phyloP scores from a whole-genome alignment of 92 coral and sea anemone species.

The Virgularia gustaviana region DNA sequence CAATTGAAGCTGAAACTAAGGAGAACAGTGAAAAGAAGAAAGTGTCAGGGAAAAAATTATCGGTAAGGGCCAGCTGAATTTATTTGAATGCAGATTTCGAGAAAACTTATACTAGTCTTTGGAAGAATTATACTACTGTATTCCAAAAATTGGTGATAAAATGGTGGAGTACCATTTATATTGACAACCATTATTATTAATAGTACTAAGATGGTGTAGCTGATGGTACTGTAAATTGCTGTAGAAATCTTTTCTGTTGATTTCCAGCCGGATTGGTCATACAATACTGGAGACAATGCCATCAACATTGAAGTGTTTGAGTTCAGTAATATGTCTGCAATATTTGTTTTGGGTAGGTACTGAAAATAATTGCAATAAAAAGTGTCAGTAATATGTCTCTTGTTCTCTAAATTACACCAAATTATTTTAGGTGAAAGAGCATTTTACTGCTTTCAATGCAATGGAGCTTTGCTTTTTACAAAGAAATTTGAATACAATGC shows the following conservation, averaged over 20 bases:
- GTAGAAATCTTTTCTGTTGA: conserved; percentile 3
- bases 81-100: neutral
- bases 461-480: conserved; percentile 89
- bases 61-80: conserved; percentile 58
- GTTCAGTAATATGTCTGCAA: conserved; percentile 65
- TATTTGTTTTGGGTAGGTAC: conserved; percentile 75
- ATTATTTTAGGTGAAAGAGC: conserved; percentile 82
- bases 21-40: conserved; percentile 83
- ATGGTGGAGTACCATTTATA: too few species aligned
- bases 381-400: neutral
- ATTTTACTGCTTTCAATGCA: conserved; percentile 79
- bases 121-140: too few species aligned
- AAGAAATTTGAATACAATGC: conserved; percentile 93
- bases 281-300: conserved; percentile 89
- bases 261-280: conserved; percentile 85
- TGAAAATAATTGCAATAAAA: neutral
- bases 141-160: too few species aligned
- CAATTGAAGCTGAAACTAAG: conserved; percentile 92
- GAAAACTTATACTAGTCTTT: neutral
- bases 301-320: conserved; percentile 68
- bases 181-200: too few species aligned
- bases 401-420: neutral
- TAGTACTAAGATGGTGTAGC: too few species aligned
- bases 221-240: too few species aligned
- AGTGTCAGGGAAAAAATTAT: conserved; percentile 82